Evolutionary conservation across 53 echinoderm and acorn worm genomes (phyloP).

Genomic region (Henricia sp.): DNA sequence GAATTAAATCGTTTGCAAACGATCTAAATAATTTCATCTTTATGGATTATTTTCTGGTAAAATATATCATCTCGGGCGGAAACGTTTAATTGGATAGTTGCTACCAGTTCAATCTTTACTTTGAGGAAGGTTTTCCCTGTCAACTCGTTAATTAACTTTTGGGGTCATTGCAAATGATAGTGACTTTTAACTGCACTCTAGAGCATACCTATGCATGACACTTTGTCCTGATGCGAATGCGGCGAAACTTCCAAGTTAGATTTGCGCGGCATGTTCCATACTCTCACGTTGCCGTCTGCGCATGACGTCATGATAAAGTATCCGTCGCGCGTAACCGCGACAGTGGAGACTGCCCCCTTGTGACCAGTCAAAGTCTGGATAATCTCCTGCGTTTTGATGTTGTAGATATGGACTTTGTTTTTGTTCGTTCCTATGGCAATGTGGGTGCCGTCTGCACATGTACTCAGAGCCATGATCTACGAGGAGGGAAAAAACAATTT

Average conservation of each 20-base stretch:
- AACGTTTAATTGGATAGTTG: too few species aligned
- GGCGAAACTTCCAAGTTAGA: slow-evolving; percentile 57
- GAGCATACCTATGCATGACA: slow-evolving; percentile 85
- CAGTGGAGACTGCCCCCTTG: slow-evolving; percentile 66
- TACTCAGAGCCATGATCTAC: slow-evolving; percentile 80
- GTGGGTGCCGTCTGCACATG: slow-evolving; percentile 83
- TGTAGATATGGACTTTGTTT: slow-evolving; percentile 85
- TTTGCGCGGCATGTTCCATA: slow-evolving; percentile 86
- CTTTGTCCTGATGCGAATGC: slow-evolving; percentile 78
- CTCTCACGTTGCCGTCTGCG: slow-evolving; percentile 75
- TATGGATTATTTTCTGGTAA: too few species aligned
- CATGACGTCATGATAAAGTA: slow-evolving; percentile 89
- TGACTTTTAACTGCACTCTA: not conserved
- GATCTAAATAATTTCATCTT: too few species aligned
- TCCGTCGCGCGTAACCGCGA: slow-evolving; percentile 81
- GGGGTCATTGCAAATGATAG: too few species aligned
- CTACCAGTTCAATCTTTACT: too few species aligned
- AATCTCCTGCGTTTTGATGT: slow-evolving; percentile 86
- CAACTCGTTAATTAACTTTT: too few species aligned
- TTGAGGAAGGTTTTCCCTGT: too few species aligned
- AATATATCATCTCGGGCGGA: too few species aligned
- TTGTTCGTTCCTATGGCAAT: slow-evolving; percentile 85
- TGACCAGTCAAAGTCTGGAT: slow-evolving; percentile 87
- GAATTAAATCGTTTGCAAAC: too few species aligned
- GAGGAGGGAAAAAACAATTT: not conserved